Evolutionary conservation across 2,888 invertebrate genomes (phyloP).

Genomic region (Drosophila histrio): DNA sequence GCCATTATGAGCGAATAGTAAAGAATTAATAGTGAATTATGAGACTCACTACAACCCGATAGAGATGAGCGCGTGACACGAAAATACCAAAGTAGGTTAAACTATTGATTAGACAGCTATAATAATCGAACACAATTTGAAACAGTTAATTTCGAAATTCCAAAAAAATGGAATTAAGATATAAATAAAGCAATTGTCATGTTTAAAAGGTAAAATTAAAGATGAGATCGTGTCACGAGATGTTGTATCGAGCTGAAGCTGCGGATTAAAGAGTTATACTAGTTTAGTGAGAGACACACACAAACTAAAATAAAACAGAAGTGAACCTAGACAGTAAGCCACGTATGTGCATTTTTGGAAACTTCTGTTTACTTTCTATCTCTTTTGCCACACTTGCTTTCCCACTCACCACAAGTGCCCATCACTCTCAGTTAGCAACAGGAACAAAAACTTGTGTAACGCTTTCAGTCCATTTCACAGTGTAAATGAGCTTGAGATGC

Average conservation of each 20-base stretch:
- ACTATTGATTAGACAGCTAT: not conserved
- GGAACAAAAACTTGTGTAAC: not conserved
- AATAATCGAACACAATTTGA: not conserved
- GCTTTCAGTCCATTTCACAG: slow-evolving; percentile 19
- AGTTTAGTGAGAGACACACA: too few relatives aligned
- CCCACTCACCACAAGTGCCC: slow-evolving; percentile 23
- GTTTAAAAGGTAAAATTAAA: not conserved
- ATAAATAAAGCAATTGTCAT: not conserved
- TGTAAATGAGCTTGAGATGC: not conserved
- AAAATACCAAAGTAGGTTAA: not conserved
- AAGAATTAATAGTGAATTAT: slow-evolving; percentile 4
- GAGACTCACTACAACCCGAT: not conserved
- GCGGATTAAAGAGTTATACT: too few relatives aligned
- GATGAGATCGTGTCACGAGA: not conserved
- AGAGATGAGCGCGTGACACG: slow-evolving; percentile 8
- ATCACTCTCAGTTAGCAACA: slow-evolving; percentile 25
- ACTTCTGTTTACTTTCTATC: not conserved
- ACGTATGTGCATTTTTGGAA: not conserved
- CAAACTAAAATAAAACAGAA: too few relatives aligned
- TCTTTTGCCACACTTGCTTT: not conserved
- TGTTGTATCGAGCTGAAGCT: not conserved
- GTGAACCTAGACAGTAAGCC: not conserved
- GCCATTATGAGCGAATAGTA: not conserved
- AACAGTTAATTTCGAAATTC: too few relatives aligned
- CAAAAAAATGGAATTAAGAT: too few relatives aligned